Base-by-base conservation (phyloP, 2,797 vertebrate genomes). In the Labeo calbasu region DNA sequence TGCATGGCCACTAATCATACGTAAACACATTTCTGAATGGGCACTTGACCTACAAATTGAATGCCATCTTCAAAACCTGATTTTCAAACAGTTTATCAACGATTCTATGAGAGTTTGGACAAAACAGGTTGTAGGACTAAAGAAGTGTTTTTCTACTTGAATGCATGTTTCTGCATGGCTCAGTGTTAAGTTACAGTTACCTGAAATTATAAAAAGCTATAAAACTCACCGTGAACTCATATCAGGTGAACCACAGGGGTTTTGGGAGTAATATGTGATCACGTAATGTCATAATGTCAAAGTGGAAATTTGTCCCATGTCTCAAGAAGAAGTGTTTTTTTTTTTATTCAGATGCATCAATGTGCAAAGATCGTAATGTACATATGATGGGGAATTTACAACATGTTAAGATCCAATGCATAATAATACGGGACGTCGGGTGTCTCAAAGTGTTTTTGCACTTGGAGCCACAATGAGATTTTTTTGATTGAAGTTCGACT, bases 401-500 rank as follows among this genome's bases (percentile, higher is more conserved):
- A 14, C n/a, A 1, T 46, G 28, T n/a, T 25, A 53, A 25, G 71
- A 66, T 53, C 59, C 36, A 63, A 53, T 66, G 59, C 61, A 82
- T 73, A 73, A 72, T 73, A 51, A 82, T 53, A 73, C 28, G 25
- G 63, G 79, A 82, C 85, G 80, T 80, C 82, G 51, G 75, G 86
- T 81, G 19, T 75, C 25, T 87, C 84, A 79, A 78, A 75, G 61
- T 88, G 84, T 78, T 92, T 94, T 91, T 92, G 89, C 90, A 92
- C 92, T 88, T 70, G 2, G 88, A 86, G 57, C 23, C 70, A 76
- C 85, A 87, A 83, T 86, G 83, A 87, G 87, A 76, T 75, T 79
- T 83, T 83, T 85, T 53, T 85, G 84, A 92, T 92, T 92, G 84
- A 90, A 89, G 82, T 88, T 92, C 89, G 87, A 90, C 92, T 93